Conservation (phyloP, 2,797 vertebrate species). For the Onychomys leucogaster region DNA sequence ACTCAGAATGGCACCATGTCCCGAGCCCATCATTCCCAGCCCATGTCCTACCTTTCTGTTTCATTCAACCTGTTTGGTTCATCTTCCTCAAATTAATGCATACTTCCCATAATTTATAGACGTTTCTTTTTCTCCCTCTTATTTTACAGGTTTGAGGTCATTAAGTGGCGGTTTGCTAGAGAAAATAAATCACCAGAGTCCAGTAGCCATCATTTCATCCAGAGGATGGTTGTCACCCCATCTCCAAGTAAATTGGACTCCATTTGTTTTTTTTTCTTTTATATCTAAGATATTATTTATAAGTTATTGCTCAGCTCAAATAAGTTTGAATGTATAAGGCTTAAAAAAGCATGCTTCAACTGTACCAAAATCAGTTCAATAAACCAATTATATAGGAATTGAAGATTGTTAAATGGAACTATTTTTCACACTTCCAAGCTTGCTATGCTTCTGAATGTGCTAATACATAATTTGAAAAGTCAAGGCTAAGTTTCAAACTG, state of each 20-base stretch:
- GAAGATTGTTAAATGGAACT: neutral
- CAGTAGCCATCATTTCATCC: accelerated
- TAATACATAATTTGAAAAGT: constrained; percentile 18
- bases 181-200: neutral
- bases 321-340: constrained; percentile 2
- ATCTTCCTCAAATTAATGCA: neutral
- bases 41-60: neutral
- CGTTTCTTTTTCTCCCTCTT: neutral
- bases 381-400: neutral
- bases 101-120: neutral
- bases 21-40: neutral
- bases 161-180: neutral
- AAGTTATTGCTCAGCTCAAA: neutral
- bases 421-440: neutral
- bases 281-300: neutral
- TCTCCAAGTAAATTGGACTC: constrained; percentile 65
- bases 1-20: neutral
- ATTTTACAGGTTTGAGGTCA: constrained; percentile 49
- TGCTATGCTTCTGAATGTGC: neutral
- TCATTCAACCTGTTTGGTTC: neutral
- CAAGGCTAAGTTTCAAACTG: constrained; percentile 49
- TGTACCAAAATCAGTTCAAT: constrained; percentile 19
- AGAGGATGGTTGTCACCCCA: neutral
- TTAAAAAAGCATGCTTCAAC: neutral
- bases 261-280: neutral